Base-by-base conservation (phyloP, 2,113 vertebrate species). In the Pseudopipra pipra region DNA sequence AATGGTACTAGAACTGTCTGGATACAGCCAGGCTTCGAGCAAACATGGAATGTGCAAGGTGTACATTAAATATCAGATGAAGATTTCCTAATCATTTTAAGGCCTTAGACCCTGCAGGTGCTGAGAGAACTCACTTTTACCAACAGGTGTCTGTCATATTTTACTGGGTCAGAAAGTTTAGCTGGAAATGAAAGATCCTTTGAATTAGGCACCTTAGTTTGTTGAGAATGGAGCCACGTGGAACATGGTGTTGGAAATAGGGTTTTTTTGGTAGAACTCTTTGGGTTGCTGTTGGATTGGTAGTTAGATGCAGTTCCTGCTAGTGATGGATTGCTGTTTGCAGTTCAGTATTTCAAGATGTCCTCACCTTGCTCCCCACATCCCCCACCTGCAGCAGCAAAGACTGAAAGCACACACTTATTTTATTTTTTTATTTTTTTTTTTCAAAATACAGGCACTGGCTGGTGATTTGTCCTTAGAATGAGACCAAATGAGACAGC, bases 221-320 rank as follows among this genome's bases (percentile, higher is more conserved):
- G 59, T 9, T 49, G 74, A 71, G 79, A 80, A 44, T 6, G 1
- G 4, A 80, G 54, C 58, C 78, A 16, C 63, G 1, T 2, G 55
- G 67, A 88, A 55, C 12, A 24, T 0, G 20, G 46, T 6, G 4
- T 4, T 23, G 47, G 88, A 63, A 81, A 33, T 39, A 55, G 77
- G 61, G 65, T 91, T 84, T 86, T 56, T 44, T 92, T 91, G 93
- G 94, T 84, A 91, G 93, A 52, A 65, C 47, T 44, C 35, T 31
- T n/a, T 16, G 86, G 55, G 55, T 44, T 89, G 79, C 63, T 88
- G 61, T 43, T 62, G 88, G 51, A 41, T 39, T 70, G 39, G 35
- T 47, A 7, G 63, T 12, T 27, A 2, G 8, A 47, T 11, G 8
- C 62, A 4, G 44, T 33, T 44, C 23, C 85, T 59, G 24, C 58